Evolutionary conservation across 2,888 invertebrate genomes (phyloP).

Genomic region (Metacarcinus magister): DNA sequence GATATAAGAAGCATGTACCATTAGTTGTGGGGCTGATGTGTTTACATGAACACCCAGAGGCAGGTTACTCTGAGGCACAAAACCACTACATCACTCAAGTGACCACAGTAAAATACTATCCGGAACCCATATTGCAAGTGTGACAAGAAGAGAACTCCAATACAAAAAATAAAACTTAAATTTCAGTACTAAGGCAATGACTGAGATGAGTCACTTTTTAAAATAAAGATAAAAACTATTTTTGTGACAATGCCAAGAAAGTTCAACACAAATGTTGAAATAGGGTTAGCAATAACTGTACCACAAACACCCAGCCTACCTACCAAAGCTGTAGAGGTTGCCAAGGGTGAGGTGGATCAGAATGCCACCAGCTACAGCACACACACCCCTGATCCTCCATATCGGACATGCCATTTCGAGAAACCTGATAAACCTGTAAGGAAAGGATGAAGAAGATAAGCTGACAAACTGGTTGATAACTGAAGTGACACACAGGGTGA

Average conservation of each 20-base stretch:
- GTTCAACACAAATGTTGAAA: neutral
- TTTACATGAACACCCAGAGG: too few species aligned
- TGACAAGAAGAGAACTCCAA: too few species aligned
- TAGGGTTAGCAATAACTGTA: neutral
- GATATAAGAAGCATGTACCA: too few species aligned
- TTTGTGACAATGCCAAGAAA: neutral
- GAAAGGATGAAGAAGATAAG: neutral
- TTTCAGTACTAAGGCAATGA: too few species aligned
- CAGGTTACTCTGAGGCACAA: too few species aligned
- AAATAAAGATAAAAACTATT: neutral
- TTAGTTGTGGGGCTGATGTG: too few species aligned
- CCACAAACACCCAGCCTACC: neutral
- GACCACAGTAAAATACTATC: too few species aligned
- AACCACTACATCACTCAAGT: too few species aligned
- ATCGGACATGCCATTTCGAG: neutral
- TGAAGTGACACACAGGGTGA: neutral
- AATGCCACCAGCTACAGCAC: constrained; percentile 81
- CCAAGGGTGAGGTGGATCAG: constrained; percentile 82
- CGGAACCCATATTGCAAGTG: too few species aligned
- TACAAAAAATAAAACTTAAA: too few species aligned
- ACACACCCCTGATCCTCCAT: neutral
- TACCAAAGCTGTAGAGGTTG: constrained; percentile 82
- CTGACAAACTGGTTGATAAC: neutral
- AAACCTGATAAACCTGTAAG: neutral
- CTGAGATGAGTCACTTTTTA: too few species aligned